Evolutionary conservation across 2,888 invertebrate genomes (phyloP).

Genomic region (Chrysina gloriosa): DNA sequence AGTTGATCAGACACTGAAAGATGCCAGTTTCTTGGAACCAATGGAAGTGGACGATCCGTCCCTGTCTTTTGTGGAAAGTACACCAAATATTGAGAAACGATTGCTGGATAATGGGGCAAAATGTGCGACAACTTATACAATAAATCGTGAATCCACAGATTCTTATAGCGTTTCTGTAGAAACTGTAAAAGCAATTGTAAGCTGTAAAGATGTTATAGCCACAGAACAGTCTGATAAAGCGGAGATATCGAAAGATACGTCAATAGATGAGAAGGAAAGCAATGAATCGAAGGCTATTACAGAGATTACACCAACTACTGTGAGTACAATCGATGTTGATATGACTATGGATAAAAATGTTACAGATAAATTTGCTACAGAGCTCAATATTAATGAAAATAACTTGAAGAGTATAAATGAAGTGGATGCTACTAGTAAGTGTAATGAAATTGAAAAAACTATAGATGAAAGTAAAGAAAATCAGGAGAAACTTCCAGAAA

Average conservation of each 20-base stretch:
- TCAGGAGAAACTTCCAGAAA: not conserved
- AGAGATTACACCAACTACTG: too few species aligned
- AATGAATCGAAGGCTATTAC: too few species aligned
- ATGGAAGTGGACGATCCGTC: slow-evolving; percentile 33
- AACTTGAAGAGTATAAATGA: too few species aligned
- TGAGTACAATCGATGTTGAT: too few species aligned
- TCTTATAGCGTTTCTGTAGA: slow-evolving; percentile 2
- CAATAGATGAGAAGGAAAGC: too few species aligned
- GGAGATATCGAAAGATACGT: too few species aligned
- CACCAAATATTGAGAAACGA: not conserved
- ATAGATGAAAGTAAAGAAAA: not conserved
- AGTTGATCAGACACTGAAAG: slow-evolving; percentile 1
- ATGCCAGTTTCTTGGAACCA: slow-evolving; percentile 15
- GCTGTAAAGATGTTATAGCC: not conserved
- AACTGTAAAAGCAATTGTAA: not conserved
- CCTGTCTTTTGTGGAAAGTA: not conserved
- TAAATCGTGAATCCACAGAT: not conserved
- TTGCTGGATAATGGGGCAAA: not conserved
- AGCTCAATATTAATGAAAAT: too few species aligned
- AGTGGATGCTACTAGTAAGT: not conserved
- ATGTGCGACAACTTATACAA: not conserved
- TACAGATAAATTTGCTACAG: too few species aligned
- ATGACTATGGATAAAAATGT: too few species aligned
- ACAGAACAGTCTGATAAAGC: not conserved
- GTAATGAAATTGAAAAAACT: not conserved